Evolutionary conservation across 2,113 vertebrate species (phyloP).

Genomic region (Phainopepla nitens): DNA sequence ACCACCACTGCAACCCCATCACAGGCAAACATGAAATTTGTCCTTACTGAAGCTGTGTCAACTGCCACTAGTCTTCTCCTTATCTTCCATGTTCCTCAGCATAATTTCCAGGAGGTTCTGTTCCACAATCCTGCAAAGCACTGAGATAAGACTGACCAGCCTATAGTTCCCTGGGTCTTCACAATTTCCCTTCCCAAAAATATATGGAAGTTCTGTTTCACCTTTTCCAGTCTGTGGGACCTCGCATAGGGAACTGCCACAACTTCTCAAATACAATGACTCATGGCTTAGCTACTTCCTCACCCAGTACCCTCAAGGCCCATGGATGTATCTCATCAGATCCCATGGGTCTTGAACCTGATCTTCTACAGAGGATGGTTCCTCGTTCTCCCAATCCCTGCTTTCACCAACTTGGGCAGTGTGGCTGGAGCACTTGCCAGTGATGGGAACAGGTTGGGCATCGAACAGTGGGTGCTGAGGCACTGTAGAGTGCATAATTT

Average conservation of each 20-base stretch:
- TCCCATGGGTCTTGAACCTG: background rate
- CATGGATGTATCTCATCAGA: background rate
- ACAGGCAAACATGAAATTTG: background rate
- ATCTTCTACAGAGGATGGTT: background rate
- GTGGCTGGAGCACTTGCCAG: background rate
- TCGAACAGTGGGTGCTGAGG: background rate
- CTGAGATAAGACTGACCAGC: background rate
- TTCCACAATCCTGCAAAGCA: background rate
- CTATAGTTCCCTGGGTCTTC: background rate
- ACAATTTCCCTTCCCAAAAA: background rate
- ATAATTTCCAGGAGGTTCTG: background rate
- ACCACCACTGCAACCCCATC: background rate
- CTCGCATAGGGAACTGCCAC: background rate
- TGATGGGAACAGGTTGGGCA: background rate
- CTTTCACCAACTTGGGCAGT: background rate
- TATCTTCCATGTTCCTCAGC: background rate
- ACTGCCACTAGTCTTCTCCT: background rate
- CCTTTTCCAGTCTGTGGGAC: background rate
- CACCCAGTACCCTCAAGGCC: background rate
- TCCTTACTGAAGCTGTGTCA: background rate
- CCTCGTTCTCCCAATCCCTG: background rate
- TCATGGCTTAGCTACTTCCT: background rate
- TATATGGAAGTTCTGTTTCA: background rate
- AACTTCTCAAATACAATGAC: background rate
- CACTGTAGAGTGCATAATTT: background rate